Evolutionary conservation across 2,797 vertebrate species (phyloP), one percentile per base, ranked within the genome.

Genomic region (Sorex maritimensis): DNA sequence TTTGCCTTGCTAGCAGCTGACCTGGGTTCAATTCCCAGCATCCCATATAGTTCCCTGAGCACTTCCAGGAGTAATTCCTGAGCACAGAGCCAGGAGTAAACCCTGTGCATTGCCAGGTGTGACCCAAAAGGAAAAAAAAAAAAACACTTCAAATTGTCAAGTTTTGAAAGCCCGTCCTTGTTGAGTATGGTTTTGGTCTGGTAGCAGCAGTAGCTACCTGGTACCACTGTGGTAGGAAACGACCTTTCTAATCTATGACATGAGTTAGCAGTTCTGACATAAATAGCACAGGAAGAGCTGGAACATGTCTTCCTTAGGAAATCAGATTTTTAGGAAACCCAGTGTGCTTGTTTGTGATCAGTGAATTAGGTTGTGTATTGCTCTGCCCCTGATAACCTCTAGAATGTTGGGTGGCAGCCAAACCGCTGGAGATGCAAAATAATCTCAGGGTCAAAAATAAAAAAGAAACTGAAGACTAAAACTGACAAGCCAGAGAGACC

Each of bases 381-480:
- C 38, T 9, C 1, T 28, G 97, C n/a, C 13, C 1, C 24, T 83
- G 63, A 65, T 77, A 4, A 46, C 38, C 52, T 72, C 13, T 63
- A 98, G 99, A 99, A 87, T 98, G 99, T 5, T 98, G 99, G 1
- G 99, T 99, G 61, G 99, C 99, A 0, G 99, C 99, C 78, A 99
- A 99, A 93, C 99, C 99, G 97, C 97, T 99, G 92, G 99, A 99
- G 97, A 99, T 99, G 99, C 99, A 99, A 98, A 99, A 99, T 97
- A 99, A 99, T 95, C 98, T 99, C 80, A 99, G 99, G 99, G 99
- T 99, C 92, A 99, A 99, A 96, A 99, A 99, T 19, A 99, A 99
- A 86, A 99, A 99, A 99, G 96, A 99, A 99, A 97, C 98, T 99
- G 3, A 99, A 99, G 97, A 99, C 99, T 75, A 98, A 97, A 78